phyloP scores from a whole-genome alignment of 37 sponge, comb jelly and placozoan species.

The Diacarnus erythraeanus region DNA sequence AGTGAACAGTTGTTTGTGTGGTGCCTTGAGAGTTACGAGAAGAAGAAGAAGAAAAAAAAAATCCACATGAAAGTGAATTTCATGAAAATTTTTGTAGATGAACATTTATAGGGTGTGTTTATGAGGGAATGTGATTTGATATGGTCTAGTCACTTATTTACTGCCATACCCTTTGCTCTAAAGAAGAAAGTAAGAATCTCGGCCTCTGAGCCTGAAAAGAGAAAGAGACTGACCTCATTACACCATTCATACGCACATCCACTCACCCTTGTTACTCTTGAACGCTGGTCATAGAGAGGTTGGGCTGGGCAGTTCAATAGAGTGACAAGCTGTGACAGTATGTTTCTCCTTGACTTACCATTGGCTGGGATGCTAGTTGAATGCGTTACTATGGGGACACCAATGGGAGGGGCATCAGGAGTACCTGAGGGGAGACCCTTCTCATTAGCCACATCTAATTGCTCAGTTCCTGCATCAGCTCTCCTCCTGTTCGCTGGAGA shows the following conservation, averaged over 20 bases:
- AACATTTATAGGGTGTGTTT: too few relatives aligned
- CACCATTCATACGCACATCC: neutral
- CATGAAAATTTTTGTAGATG: too few relatives aligned
- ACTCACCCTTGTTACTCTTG: conserved; percentile 24
- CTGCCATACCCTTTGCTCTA: conserved; percentile 39
- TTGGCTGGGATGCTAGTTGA: neutral
- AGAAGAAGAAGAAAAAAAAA: too few relatives aligned
- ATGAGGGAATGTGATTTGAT: too few relatives aligned
- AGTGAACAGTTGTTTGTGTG: too few relatives aligned
- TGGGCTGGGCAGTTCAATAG: conserved; percentile 6
- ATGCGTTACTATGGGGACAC: conserved; percentile 73
- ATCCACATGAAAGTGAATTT: too few relatives aligned
- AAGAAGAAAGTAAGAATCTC: conserved; percentile 43
- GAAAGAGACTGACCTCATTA: neutral
- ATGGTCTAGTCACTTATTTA: too few relatives aligned
- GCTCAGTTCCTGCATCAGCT: neutral
- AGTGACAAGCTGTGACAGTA: too few relatives aligned
- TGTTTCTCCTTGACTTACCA: too few relatives aligned
- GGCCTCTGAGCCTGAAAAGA: conserved; percentile 15
- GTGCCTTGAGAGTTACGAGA: too few relatives aligned
- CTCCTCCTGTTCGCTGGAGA: neutral
- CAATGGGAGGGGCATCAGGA: conserved; percentile 32
- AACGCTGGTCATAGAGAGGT: conserved; percentile 38
- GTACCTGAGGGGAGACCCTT: conserved; percentile 24
- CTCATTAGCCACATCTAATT: neutral